Evolutionary conservation across 2,113 vertebrate species (phyloP), one percentile per base, ranked within the genome.

Genomic region (Chaenocephalus aceratus): DNA sequence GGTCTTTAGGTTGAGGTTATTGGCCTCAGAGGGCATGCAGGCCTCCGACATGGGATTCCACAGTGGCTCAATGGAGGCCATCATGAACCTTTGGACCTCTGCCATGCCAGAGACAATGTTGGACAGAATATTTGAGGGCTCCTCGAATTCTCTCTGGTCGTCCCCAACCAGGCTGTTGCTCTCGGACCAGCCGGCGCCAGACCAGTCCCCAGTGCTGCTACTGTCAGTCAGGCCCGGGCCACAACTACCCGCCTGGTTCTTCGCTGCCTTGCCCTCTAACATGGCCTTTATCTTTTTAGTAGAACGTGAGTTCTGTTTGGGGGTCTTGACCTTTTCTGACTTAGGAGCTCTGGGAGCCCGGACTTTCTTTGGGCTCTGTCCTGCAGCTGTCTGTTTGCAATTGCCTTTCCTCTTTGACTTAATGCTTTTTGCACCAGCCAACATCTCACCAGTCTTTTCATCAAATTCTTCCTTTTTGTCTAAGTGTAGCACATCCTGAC

Each of bases 81-180:
- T 99, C 98, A 99, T 99, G 75, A 99, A 98, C 91, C 97, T 96
- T 94, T 99, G 98, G 62, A 99, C 98, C 46, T 99, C 98, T 1
- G 98, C 98, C 98, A 99, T 99, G 52, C 98, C 98, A n/a, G 98
- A 99, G 3, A 98, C 98, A 69, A 99, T 99, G 94, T 99, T 99
- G 79, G 98, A 99, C 86, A 99, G 94, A 93, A 99, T 99, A 93
- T 99, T 99, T 83, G 97, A 99, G 72, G 98, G 98, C 65, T 99
- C 98, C 90, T 99, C 98, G 48, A 99, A 99, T 93, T 99, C 98
- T 90, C 97, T 94, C 93, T 99, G 98, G 87, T 99, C 97, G 5
- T 99, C 97, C 11, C 97, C 97, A 65, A 97, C 94, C 70, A 98
- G 95, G 89, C 90, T 96, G 93, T 93, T 97, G 64, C 93, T 79